Conservation (phyloP, 2,888 invertebrate genomes). For the Allolobophora icterica region DNA sequence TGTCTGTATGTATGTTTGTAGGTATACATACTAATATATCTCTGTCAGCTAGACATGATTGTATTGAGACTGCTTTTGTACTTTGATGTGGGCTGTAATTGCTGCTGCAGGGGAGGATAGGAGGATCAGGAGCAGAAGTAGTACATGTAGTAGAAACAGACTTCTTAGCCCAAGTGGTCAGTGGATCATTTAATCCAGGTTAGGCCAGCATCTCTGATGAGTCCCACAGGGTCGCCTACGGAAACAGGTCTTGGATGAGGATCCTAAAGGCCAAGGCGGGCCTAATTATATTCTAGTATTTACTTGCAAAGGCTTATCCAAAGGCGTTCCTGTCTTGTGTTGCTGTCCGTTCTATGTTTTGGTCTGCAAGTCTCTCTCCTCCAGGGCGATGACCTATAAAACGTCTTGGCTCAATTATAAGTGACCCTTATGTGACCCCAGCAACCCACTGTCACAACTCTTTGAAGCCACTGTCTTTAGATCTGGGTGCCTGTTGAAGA, state of each 20-base stretch:
- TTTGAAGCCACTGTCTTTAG: neutral
- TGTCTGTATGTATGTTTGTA: slow-evolving; percentile 31
- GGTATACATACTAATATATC: neutral
- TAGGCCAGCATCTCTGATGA: neutral
- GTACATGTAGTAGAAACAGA: too few species aligned
- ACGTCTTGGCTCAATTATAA: neutral
- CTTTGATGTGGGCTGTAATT: neutral
- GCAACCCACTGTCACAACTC: neutral
- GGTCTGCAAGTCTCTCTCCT: neutral
- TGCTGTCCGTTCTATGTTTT: neutral
- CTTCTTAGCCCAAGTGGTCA: neutral
- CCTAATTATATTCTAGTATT: too few species aligned
- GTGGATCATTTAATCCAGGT: neutral
- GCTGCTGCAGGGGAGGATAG: neutral
- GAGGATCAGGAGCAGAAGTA: too few species aligned
- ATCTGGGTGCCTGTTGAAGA: neutral
- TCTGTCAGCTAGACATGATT: neutral
- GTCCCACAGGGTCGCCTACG: neutral
- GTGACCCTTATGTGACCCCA: neutral
- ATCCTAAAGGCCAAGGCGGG: too few species aligned
- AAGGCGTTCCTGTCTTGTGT: neutral
- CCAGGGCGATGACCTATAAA: neutral
- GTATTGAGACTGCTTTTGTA: neutral
- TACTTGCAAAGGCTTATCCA: too few species aligned
- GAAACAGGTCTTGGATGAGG: neutral